Base-by-base conservation (phyloP, 2,113 vertebrate species). In the Perca fluviatilis region DNA sequence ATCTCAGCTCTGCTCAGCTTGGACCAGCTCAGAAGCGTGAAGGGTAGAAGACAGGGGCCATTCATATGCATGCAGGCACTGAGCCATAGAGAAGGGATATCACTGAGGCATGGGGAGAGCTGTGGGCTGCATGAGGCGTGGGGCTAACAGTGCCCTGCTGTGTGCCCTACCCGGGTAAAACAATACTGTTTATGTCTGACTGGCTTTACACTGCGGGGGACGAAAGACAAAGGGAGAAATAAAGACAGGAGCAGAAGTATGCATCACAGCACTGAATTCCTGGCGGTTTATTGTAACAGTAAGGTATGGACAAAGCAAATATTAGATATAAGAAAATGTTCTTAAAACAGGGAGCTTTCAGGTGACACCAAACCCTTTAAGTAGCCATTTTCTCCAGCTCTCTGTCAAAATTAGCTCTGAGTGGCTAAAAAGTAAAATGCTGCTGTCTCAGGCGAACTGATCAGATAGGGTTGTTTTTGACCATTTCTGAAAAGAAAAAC, bases 171-270 rank as follows among this genome's bases (percentile, higher is more conserved):
- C 86, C 77, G 83, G 84, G 82, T 93, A 94, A 93, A 94, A 92
- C 89, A 93, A 93, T 91, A 89, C 88, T 90, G 89, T 91, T 92
- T 93, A 92, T 92, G 91, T 93, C 87, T 93, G 87, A 93, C 88
- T 93, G 92, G 82, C 88, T 94, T 91, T 87, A 82, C 91, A 69
- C 91, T 60, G 82, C 78, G 72, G 87, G 91, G 88, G 88, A 75
- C 23, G 65, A 53, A 76, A 68, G 71, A 80, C 5, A 51, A 5
- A n/a, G 64, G 19, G 60, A 76, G 58, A 71, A 62, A 61, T 2
- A 36, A 72, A 72, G 30, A 36, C 49, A 36, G 73, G 69, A 0
- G 68, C 21, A 62, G 53, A 5, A 60, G 67, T 47, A 36, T 53
- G 60, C 54, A 82, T 21, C 16, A 16, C 25, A 61, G 13, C 30